Base-by-base conservation (phyloP, 1,140 invertebrate genomes). In the Chionoecetes opilio region DNA sequence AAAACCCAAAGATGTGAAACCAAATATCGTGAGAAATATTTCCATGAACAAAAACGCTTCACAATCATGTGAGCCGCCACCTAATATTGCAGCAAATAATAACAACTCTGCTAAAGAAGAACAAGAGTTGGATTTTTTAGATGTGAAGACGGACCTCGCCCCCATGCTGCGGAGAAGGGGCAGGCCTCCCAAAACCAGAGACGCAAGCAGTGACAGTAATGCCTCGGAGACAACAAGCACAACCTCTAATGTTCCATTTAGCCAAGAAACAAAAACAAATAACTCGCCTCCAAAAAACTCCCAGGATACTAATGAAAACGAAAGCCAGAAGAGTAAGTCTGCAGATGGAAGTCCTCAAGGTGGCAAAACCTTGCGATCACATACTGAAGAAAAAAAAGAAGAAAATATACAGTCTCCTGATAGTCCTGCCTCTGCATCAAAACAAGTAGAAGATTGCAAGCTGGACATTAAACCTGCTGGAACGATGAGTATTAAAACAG, bases 101-200 rank as follows among this genome's bases (percentile, higher is more conserved):
- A 92, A 87, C n/a, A 38, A 38, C n/a, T 87, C 82, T 8, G 37
- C 37, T 46, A 95, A 92, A 88, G 46, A 92, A 63, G 94, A 95
- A 63, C 34, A n/a, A 17, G 91, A 75, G 37, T 53, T 88, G 14
- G 87, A 91, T 86, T 38, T 92, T 37, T 37, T 89, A 91, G 92
- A 95, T 91, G 86, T 93, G 8, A 92, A 93, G 38, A 91, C 93
- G 26, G 90, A 92, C 37, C 38, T 93, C 11, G 32, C 75, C 29
- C 41, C 31, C 5, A 34, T 93, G 32, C 38, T 53, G 26, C 88
- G 95, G 26, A 95, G 94, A 86, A 95, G 95, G 93, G 96, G 96
- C 32, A 84, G 95, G 21, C 96, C 96, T 95, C 96, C 94, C 26
- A 96, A 96, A 46, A 92, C 84, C 29, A 94, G 95, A 93, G 96